A percentile compares a stretch with the other conserved stretches of the same genome.
Conservation (phyloP, 2,113 vertebrate genomes). For the Arizona elegans region DNA sequence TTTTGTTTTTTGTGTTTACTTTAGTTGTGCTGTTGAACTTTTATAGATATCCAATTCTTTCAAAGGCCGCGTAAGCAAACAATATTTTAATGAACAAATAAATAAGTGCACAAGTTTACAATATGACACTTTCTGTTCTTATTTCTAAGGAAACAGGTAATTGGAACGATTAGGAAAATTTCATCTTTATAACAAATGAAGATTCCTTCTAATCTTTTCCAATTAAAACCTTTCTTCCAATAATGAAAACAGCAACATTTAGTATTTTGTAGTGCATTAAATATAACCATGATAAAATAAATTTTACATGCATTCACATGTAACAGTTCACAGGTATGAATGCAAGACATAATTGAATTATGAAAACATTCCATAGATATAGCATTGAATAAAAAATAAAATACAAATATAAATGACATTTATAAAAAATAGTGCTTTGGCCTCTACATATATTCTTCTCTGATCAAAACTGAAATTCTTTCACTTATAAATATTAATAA, state of each 20-base stretch:
- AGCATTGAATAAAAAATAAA: constrained; percentile 64
- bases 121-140: neutral
- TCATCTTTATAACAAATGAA: constrained; percentile 44
- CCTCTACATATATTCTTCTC: constrained; percentile 48
- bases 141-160: neutral
- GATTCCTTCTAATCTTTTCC: neutral
- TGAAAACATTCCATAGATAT: constrained; percentile 53
- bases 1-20: neutral
- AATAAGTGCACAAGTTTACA: neutral
- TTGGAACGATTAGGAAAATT: constrained; percentile 35
- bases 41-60: neutral
- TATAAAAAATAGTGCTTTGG: constrained; percentile 43
- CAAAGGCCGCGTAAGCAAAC: neutral
- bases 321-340: constrained; percentile 24
- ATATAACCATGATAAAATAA: constrained; percentile 19
- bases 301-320: constrained; percentile 44
- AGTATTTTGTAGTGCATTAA: constrained; percentile 32
- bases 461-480: constrained; percentile 52
- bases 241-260: constrained; percentile 64
- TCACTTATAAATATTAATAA: constrained; percentile 66
- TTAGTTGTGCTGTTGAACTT: neutral
- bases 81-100: neutral
- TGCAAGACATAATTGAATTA: neutral
- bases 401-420: constrained; percentile 25
- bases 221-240: constrained; percentile 53